A percentile compares a stretch with the other conserved stretches of the same genome.
These are phyloP conservation scores for Solea senegalensis DNA, from an alignment of 2,113 vertebrate genomes.

Conservation along the genomic window DNA sequence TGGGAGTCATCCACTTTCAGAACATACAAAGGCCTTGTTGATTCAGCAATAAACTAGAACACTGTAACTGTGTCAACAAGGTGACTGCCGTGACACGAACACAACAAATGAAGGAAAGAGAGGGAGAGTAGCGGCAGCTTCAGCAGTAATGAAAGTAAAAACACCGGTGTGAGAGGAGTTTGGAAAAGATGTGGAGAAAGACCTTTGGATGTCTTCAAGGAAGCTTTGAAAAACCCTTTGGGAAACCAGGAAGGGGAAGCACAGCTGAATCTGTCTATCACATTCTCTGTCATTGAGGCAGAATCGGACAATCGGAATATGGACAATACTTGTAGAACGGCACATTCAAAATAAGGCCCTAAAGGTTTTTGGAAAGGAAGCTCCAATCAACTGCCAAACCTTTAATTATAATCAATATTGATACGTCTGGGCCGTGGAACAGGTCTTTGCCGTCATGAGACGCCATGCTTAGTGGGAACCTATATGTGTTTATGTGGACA, in stretches of 20 bases:
- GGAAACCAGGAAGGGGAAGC: not conserved
- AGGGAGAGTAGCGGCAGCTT: not conserved
- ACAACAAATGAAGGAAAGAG: not conserved
- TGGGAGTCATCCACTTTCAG: not conserved
- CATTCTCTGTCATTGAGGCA: too few relatives aligned
- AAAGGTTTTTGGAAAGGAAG: too few relatives aligned
- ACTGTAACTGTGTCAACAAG: not conserved
- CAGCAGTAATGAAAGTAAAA: not conserved
- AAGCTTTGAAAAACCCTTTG: not conserved
- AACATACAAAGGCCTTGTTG: not conserved
- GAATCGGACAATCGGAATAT: too few relatives aligned
- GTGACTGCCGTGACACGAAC: not conserved
- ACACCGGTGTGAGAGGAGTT: not conserved
- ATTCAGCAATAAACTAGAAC: not conserved
- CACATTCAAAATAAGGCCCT: too few relatives aligned
- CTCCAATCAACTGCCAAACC: too few relatives aligned
- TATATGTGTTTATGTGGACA: too few relatives aligned
- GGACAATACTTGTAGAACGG: too few relatives aligned
- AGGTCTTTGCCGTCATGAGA: too few relatives aligned
- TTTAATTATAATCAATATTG: too few relatives aligned
- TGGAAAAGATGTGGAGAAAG: not conserved
- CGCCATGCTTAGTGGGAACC: too few relatives aligned
- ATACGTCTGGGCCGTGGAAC: too few relatives aligned
- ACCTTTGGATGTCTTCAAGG: not conserved
- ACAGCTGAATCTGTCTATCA: not conserved